Conservation (phyloP, 2,797 vertebrate species). For the Trichosurus vulpecula region DNA sequence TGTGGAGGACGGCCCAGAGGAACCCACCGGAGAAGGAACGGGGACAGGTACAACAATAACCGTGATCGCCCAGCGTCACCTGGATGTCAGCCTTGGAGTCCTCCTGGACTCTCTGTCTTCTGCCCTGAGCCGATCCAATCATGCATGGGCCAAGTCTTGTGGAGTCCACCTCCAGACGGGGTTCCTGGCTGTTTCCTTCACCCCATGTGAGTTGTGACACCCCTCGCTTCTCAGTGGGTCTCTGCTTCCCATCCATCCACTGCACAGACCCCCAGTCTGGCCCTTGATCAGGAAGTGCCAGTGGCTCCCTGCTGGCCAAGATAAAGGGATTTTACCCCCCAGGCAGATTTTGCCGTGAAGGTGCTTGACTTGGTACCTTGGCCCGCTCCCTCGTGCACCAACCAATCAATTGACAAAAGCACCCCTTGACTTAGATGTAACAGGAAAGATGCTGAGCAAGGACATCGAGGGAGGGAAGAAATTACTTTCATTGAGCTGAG, state of each 20-base stretch:
- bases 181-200: neutral
- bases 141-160: neutral
- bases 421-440: no score
- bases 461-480: no score
- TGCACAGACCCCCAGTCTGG: neutral
- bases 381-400: no score
- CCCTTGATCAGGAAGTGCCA: neutral
- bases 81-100: neutral
- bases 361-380: no score
- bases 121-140: neutral
- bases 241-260: neutral
- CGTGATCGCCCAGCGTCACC: no score
- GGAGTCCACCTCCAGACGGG: neutral
- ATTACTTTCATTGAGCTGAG: no score
- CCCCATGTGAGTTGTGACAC: neutral
- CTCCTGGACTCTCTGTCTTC: no score
- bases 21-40: neutral
- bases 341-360: neutral
- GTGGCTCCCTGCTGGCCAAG: neutral
- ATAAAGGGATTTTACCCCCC: neutral
- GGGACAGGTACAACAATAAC: no score
- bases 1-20: neutral
- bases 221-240: no score
- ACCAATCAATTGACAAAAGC: no score
- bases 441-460: no score